Evolutionary conservation across 2,888 invertebrate species (phyloP).

Genomic region (Leptinotarsa tumamoca): DNA sequence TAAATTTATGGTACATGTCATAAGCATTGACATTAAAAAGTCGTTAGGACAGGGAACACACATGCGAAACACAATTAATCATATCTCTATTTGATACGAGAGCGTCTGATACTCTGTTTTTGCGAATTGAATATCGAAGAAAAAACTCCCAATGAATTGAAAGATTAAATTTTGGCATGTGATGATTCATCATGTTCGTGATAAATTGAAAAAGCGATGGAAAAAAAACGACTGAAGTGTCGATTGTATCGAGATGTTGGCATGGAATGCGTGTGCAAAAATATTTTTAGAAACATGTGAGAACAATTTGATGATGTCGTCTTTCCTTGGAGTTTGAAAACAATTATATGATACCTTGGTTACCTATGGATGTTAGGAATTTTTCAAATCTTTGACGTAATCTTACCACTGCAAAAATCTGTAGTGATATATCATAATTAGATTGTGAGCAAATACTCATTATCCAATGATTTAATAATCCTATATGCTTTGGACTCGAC

Average conservation of each 20-base stretch:
- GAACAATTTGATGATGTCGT: too few relatives aligned
- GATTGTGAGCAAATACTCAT: too few relatives aligned
- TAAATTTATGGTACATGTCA: conserved; percentile 9
- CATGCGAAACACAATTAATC: conserved; percentile 42
- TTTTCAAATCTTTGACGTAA: too few relatives aligned
- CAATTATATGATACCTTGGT: too few relatives aligned
- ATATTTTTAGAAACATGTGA: too few relatives aligned
- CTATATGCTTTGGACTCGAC: too few relatives aligned
- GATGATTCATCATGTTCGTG: conserved; percentile 41
- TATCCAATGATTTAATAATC: too few relatives aligned
- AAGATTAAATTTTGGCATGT: conserved; percentile 44
- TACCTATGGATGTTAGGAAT: too few relatives aligned
- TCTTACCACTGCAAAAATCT: too few relatives aligned
- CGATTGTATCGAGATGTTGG: background rate
- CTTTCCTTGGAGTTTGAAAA: too few relatives aligned
- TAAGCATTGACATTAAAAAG: conserved; percentile 33
- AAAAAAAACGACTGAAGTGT: conserved; percentile 19
- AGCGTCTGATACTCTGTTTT: conserved; percentile 38
- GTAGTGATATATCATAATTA: too few relatives aligned
- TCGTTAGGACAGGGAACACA: conserved; percentile 36
- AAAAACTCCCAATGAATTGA: conserved; percentile 44
- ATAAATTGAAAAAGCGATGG: conserved; percentile 35
- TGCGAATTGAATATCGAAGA: conserved; percentile 35
- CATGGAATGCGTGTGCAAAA: background rate
- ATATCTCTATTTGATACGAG: conserved; percentile 38